Evolutionary conservation across 1,140 invertebrate species (phyloP), one percentile per base, ranked within the genome.

Genomic region (Latrodectus geometricus): DNA sequence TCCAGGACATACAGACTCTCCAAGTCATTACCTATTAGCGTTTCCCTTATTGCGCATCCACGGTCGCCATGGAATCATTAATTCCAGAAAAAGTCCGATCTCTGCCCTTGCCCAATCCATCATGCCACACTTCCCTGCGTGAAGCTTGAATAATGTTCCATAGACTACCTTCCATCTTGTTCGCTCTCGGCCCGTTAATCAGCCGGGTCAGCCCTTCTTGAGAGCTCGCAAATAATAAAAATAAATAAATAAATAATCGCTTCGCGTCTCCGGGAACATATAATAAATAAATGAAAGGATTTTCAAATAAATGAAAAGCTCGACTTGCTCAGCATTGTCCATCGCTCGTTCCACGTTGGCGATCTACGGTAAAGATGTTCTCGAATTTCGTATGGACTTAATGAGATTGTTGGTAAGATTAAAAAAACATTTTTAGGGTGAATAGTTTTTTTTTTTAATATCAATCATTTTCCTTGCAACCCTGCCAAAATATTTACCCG

Each of bases 11-110:
- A 4, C 54, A 20, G 74, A 21, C 52, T 9, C n/a, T 15, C 11
- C 74, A 49, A 61, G 74, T 76, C 74, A 23, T 17, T 76, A 52
- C 52, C 74, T 76, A 76, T 76, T 76, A 76, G 21, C 66, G 50
- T 48, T 35, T 76, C 52, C 50, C 54, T 76, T 52, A 76, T 76
- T 76, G 54, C 50, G 74, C 74, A 76, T 76, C 74, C 52, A 76
- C 21, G 14, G 74, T 54, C 21, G n/a, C 15, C 52, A 8, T 48
- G 54, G 54, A 61, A 61, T 76, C 74, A 56, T 76, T 76, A 76
- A 76, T 76, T 76, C 74, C 21, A 56, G 54, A 76, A 76, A 76
- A 50, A 21, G 69, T 9, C 69, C 70, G 70, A 73, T 48, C 70
- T 73, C 70, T 73, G 48, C 35, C 52, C 74, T 15, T 15, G 4